Percentiles rank a stretch among this genome's conserved stretches.
Conservation (phyloP, 2,797 vertebrate genomes). For the Petrocephalus sullivani region DNA sequence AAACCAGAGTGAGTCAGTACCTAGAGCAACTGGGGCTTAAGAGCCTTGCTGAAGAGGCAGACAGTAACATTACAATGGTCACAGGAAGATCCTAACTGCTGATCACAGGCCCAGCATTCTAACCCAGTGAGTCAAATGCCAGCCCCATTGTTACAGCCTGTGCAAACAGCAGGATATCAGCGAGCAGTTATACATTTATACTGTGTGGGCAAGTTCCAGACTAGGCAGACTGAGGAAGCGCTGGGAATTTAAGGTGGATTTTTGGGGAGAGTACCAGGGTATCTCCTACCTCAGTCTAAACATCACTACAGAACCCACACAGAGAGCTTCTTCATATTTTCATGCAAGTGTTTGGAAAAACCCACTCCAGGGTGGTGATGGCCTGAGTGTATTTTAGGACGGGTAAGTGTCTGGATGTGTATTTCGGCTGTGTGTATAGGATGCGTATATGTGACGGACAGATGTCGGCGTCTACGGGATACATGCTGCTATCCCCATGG, state of each 20-base stretch:
- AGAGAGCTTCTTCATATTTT: not conserved
- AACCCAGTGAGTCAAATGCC: not conserved
- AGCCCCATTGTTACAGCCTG: not conserved
- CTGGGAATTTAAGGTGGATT: not conserved
- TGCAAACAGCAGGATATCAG: not conserved
- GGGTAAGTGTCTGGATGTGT: not conserved
- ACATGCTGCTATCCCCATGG: not conserved
- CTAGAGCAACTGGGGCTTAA: not conserved
- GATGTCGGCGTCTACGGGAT: too few relatives aligned
- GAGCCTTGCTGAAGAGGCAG: not conserved
- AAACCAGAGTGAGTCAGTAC: not conserved
- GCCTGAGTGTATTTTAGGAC: not conserved
- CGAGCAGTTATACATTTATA: not conserved
- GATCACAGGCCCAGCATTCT: not conserved
- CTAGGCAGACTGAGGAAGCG: not conserved
- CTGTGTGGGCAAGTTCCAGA: not conserved
- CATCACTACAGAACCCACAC: not conserved
- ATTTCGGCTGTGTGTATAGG: not conserved
- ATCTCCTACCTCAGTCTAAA: not conserved
- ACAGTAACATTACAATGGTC: not conserved
- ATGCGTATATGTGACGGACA: too few relatives aligned
- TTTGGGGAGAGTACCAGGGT: not conserved
- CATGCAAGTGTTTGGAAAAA: not conserved
- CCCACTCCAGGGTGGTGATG: not conserved
- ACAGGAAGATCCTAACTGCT: not conserved